Base-by-base conservation (phyloP, 2,113 vertebrate species). In the Entosphenus tridentatus region DNA sequence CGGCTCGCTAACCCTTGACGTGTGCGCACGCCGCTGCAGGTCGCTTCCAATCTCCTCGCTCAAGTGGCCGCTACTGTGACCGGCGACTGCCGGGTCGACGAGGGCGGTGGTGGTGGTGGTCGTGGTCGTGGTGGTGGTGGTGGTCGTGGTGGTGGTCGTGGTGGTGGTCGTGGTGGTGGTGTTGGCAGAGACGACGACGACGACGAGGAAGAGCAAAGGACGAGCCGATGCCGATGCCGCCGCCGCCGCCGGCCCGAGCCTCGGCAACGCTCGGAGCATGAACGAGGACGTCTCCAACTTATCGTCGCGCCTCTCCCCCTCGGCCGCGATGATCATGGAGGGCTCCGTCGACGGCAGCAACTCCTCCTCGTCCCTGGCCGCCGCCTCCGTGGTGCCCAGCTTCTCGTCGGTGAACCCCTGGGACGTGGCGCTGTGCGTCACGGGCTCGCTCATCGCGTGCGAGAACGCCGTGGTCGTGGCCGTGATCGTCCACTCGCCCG, bases 391-490 rank as follows among this genome's bases (percentile, higher is more conserved):
- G 8, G 75, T 82, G 2, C 76, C 83, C 0, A 39, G 39, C 58
- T 62, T 62, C 13, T 14, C 13, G 4, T 73, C 83, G 55, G 80
- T 95, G 72, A 96, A 90, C 75, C 93, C 82, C 0, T 96, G 92
- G 92, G 90, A 93, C 0, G 81, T 95, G 3, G 81, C 79, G 10
- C 80, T 93, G 69, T 95, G 89, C 68, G 57, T 88, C 70, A 93
- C 88, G 0, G 88, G 90, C n/a, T 87, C 86, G 14, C 70, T 92
- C 56, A 92, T 95, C 70, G 83, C 82, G 73, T 83, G 84, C 0
- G 90, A 96, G 76, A 96, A 96, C 0, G 87, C 87, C 0, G 62
- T 93, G 0, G 85, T 96, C 16, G 84, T 96, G 71, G 85, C 85
- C 69, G 81, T 86, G 56, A 88, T 96, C 70, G 74, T 85, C 74